Evolutionary conservation across 2,888 invertebrate species (phyloP).

Genomic region (Cosmopolites sordidus): DNA sequence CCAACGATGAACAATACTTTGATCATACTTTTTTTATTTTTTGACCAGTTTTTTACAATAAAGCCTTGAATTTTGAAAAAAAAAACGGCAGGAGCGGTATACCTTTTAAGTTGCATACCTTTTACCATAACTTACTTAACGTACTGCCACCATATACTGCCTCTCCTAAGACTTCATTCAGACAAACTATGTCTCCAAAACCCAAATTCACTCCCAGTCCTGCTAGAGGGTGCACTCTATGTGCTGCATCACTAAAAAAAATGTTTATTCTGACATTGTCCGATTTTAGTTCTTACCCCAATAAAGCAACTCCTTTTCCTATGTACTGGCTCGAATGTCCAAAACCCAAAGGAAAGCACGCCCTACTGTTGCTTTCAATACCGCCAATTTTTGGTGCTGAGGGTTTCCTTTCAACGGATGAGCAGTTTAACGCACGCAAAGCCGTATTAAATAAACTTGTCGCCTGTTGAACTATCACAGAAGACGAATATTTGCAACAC

Average conservation of each 20-base stretch:
- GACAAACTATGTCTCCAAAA: conserved; percentile 81
- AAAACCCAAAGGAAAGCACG: conserved; percentile 88
- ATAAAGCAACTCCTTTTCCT: conserved; percentile 71
- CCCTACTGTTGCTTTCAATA: conserved; percentile 63
- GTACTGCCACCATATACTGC: conserved; percentile 69
- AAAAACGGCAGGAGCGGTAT: too few species aligned
- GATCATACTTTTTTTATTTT: too few species aligned
- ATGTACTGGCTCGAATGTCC: conserved; percentile 86
- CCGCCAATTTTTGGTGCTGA: conserved; percentile 64
- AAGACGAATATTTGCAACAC: conserved; percentile 15
- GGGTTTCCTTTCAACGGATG: conserved; percentile 43
- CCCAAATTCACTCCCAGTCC: conserved; percentile 98
- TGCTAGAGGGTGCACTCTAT: conserved; percentile 92
- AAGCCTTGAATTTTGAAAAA: too few species aligned
- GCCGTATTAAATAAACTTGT: conserved; percentile 53
- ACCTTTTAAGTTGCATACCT: too few species aligned
- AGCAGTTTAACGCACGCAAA: conserved; percentile 46
- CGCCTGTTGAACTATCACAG: conserved; percentile 50
- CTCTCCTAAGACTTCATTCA: conserved; percentile 67
- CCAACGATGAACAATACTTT: too few species aligned
- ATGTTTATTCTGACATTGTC: neutral
- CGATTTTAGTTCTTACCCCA: conserved; percentile 63
- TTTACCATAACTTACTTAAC: conserved; percentile 62
- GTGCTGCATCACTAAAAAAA: conserved; percentile 70
- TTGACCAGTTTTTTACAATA: too few species aligned